These are phyloP conservation scores for Ophion ventricosus DNA, from an alignment of 2,888 invertebrate genomes.

Conservation along the genomic window DNA sequence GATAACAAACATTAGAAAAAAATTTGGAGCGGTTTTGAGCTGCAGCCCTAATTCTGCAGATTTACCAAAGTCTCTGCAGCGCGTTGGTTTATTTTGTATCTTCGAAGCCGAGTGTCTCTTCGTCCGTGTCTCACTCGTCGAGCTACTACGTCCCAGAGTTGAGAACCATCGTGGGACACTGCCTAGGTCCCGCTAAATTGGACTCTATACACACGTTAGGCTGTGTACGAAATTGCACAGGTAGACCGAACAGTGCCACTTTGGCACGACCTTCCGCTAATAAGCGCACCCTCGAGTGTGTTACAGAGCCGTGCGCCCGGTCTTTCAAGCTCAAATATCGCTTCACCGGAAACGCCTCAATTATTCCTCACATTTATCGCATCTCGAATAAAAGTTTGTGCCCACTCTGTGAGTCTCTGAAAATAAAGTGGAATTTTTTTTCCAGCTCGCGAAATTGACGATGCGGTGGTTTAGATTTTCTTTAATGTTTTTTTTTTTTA, in stretches of 20 bases:
- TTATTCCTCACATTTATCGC: slow-evolving; percentile 4
- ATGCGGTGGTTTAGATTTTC: too few species aligned
- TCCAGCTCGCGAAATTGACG: background rate
- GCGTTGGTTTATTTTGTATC: too few species aligned
- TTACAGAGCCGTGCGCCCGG: slow-evolving; percentile 62
- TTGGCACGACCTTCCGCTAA: slow-evolving; percentile 74
- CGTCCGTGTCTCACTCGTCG: too few species aligned
- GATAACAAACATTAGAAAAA: too few species aligned
- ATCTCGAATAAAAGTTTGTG: too few species aligned
- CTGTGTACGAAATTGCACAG: slow-evolving; percentile 70
- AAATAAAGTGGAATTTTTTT: background rate
- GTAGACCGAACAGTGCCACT: slow-evolving; percentile 73
- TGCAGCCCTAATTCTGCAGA: too few species aligned
- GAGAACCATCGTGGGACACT: slow-evolving; percentile 63
- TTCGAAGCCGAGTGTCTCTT: too few species aligned
- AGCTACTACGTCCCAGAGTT: slow-evolving; percentile 48
- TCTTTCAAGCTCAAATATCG: slow-evolving; percentile 72
- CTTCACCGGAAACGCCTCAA: slow-evolving; percentile 30
- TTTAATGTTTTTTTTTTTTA: too few species aligned
- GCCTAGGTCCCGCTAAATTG: slow-evolving; percentile 67
- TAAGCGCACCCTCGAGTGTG: slow-evolving; percentile 70
- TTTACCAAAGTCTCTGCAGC: too few species aligned
- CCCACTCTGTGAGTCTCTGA: too few species aligned
- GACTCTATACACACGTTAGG: slow-evolving; percentile 53
- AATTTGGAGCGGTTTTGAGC: too few species aligned